Percentiles rank a stretch among this genome's conserved stretches.
These are phyloP conservation scores for Sporophila hypoxantha DNA, from an alignment of 2,113 vertebrate genomes.

Conservation along the genomic window DNA sequence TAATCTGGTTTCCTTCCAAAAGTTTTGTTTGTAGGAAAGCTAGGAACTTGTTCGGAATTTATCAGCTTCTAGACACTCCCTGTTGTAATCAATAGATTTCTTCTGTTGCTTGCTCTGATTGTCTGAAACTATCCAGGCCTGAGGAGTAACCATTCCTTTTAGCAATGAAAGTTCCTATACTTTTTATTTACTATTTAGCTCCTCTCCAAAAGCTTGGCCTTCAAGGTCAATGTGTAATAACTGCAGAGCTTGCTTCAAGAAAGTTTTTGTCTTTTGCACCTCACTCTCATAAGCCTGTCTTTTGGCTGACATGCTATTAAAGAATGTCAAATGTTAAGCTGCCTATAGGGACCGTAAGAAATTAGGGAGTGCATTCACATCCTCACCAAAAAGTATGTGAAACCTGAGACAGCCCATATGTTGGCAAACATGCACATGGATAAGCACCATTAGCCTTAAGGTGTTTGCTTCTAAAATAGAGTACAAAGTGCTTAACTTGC, in stretches of 20 bases:
- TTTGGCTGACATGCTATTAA: not conserved
- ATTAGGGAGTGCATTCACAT: not conserved
- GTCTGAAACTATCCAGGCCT: not conserved
- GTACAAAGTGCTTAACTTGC: not conserved
- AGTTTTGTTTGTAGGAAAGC: not conserved
- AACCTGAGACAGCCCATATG: not conserved
- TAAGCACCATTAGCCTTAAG: not conserved
- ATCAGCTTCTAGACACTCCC: not conserved
- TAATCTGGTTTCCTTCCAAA: not conserved
- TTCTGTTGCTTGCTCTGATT: not conserved
- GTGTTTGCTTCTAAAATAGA: not conserved
- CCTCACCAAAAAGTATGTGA: not conserved
- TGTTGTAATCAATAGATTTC: not conserved
- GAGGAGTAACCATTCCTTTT: not conserved
- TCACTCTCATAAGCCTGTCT: not conserved
- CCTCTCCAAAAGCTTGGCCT: not conserved
- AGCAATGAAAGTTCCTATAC: not conserved
- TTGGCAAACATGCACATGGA: not conserved
- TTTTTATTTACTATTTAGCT: constrained; percentile 2
- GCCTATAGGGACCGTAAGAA: not conserved
- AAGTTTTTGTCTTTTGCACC: not conserved
- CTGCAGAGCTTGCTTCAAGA: not conserved
- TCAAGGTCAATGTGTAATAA: not conserved
- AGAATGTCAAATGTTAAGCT: not conserved
- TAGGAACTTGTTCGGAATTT: not conserved